A percentile compares a stretch with the other conserved stretches of the same genome.
Conservation (phyloP, 2,113 vertebrate genomes). For the Glaucomys volans region DNA sequence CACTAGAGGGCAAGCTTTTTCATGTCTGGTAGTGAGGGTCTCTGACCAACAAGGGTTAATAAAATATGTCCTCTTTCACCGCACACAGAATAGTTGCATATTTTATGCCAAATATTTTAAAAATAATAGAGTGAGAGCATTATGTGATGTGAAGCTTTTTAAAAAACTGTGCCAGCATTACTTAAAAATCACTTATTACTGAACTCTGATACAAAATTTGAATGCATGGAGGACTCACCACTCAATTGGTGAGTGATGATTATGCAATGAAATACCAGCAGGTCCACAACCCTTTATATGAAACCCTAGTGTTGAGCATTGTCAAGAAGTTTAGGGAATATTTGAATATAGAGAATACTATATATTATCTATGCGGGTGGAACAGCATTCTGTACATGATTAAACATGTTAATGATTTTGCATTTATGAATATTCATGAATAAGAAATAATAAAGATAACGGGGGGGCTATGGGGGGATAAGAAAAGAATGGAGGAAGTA, state of each 20-base stretch:
- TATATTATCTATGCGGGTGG: not conserved
- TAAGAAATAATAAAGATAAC: not conserved
- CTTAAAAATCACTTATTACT: no score
- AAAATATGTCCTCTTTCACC: not conserved
- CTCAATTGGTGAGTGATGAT: no score
- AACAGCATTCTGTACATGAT: not conserved
- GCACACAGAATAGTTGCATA: no score
- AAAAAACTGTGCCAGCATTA: no score
- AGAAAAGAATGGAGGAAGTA: no score
- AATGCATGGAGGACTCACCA: no score
- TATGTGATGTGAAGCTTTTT: no score
- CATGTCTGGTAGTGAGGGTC: not conserved
- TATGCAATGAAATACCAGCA: no score
- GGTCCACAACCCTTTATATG: not conserved
- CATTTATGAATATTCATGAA: not conserved
- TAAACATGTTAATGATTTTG: not conserved
- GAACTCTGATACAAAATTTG: no score
- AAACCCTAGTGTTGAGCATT: not conserved
- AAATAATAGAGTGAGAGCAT: no score
- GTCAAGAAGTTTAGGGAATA: conserved; percentile 26
- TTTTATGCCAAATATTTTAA: no score
- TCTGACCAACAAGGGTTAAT: not conserved
- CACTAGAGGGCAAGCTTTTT: conserved; percentile 56
- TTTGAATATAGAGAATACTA: not conserved
- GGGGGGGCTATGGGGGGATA: no score